Percentiles rank a stretch among this genome's conserved stretches.
These are phyloP conservation scores for Galeopterus variegatus DNA, from an alignment of 2,113 vertebrate species.

Conservation along the genomic window DNA sequence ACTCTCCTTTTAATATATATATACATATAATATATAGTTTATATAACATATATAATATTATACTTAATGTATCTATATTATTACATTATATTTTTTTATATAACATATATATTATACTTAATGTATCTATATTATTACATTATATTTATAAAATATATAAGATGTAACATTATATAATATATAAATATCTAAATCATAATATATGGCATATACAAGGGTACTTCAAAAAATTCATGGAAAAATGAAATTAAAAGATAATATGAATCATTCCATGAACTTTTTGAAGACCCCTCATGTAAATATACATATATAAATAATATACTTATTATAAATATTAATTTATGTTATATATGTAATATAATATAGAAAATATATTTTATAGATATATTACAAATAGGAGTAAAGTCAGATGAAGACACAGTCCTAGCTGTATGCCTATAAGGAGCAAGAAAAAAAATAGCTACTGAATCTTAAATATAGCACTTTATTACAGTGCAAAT, in stretches of 20 bases:
- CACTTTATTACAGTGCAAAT: neutral
- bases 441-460: neutral
- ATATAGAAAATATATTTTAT: neutral
- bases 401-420: neutral
- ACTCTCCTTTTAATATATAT: neutral
- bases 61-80: no score
- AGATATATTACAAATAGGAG: neutral
- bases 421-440: neutral
- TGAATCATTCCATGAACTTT: no score
- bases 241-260: no score
- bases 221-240: no score
- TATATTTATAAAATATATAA: neutral
- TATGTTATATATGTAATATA: neutral
- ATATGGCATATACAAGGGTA: no score
- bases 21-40: neutral
- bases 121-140: no score
- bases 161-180: neutral
- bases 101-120: no score
- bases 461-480: slow-evolving; percentile 4
- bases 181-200: neutral
- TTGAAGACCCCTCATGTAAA: neutral
- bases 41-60: neutral
- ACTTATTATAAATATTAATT: neutral
- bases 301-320: neutral
- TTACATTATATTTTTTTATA: no score